Percentiles rank a stretch among this genome's conserved stretches.
phyloP scores from a whole-genome alignment of 2,113 vertebrate genomes.

The Otis tarda region DNA sequence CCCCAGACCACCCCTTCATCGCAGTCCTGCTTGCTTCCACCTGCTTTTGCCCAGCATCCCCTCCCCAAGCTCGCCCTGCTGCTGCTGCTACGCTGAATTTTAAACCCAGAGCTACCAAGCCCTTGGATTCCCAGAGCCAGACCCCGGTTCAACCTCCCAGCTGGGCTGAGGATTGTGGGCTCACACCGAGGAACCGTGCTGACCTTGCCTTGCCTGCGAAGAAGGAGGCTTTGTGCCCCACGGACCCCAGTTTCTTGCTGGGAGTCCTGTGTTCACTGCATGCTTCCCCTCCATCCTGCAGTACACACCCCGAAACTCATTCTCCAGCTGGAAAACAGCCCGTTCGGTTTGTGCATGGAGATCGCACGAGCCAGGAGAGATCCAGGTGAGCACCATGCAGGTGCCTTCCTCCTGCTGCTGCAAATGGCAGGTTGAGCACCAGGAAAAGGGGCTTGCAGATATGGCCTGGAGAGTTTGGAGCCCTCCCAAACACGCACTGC shows the following conservation, averaged over 20 bases:
- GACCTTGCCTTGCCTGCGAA: neutral
- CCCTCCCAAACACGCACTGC: neutral
- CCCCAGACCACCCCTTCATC: neutral
- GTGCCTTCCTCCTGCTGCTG: neutral
- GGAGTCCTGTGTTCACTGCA: neutral
- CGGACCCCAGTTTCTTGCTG: neutral
- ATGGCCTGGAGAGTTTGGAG: neutral
- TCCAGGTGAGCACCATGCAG: fast-evolving
- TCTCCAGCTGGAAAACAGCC: neutral
- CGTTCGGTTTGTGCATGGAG: neutral
- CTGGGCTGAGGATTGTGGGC: neutral
- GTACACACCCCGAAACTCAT: neutral
- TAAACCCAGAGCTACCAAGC: neutral
- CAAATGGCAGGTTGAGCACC: neutral
- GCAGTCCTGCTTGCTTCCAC: neutral
- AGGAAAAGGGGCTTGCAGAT: neutral
- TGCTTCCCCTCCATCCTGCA: neutral
- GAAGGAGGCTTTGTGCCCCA: neutral
- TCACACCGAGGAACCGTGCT: neutral
- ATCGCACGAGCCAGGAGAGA: neutral
- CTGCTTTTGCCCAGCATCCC: neutral
- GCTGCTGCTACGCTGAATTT: neutral
- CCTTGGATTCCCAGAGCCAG: neutral
- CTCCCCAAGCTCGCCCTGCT: neutral
- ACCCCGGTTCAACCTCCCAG: neutral